Percentiles rank a stretch among this genome's conserved stretches.
Conservation (phyloP, 1,140 invertebrate species). For the Drosophila ogumai region DNA sequence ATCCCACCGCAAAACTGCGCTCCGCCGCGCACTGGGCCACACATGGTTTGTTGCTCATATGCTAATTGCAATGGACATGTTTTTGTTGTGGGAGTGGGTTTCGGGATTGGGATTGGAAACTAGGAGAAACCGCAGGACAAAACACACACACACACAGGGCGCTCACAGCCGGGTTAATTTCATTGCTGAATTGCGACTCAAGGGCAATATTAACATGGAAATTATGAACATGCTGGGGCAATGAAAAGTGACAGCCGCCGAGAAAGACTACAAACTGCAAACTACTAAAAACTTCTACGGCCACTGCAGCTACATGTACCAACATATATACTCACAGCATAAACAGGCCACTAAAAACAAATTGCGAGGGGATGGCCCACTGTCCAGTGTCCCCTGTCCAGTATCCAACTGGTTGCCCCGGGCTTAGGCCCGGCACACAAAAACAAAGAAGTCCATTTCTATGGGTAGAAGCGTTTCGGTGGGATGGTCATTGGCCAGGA, state of each 20-base stretch:
- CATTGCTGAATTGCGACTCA: conserved; percentile 79
- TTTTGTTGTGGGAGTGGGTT: conserved; percentile 29
- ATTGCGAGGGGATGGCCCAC: conserved; percentile 26
- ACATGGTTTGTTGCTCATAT: conserved; percentile 39
- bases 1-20: conserved; percentile 17
- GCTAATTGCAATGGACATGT: conserved; percentile 72
- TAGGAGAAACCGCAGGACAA: conserved; percentile 28
- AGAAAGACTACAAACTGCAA: conserved; percentile 51
- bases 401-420: conserved; percentile 15
- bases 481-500: conserved; percentile 7
- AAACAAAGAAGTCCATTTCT: conserved; percentile 47
- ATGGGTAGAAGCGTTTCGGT: conserved; percentile 14
- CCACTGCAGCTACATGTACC: conserved; percentile 25
- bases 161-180: conserved; percentile 63
- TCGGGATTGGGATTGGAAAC: background rate
- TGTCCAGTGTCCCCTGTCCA: conserved; percentile 12
- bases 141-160: conserved; percentile 8
- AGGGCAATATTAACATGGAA: conserved; percentile 83
- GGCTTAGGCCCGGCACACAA: conserved; percentile 44
- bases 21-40: conserved; percentile 10
- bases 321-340: conserved; percentile 25
- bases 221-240: conserved; percentile 66
- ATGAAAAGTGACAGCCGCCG: conserved; percentile 71
- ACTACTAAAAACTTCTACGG: conserved; percentile 32
- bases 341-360: conserved; percentile 73